phyloP scores from a whole-genome alignment of 1,140 invertebrate species.

The Bombus difficillimus region DNA sequence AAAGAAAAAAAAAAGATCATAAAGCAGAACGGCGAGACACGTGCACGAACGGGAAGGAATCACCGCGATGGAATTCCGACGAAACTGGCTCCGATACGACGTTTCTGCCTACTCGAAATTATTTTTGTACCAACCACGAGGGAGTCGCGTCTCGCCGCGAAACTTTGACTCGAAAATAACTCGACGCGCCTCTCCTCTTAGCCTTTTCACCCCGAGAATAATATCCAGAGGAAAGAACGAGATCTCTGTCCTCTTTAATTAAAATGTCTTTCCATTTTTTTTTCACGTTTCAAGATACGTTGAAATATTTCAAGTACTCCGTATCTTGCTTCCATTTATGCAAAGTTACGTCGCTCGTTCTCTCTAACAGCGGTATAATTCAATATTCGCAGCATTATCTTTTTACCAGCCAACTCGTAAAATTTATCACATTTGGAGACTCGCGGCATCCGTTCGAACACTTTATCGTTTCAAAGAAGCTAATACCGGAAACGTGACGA shows the following conservation, averaged over 20 bases:
- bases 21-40: neutral
- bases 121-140: constrained; percentile 62
- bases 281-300: neutral
- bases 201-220: constrained; percentile 1
- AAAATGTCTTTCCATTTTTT: neutral
- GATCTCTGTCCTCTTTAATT: neutral
- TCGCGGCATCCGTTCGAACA: too few relatives aligned
- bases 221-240: neutral
- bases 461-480: too few relatives aligned
- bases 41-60: constrained; percentile 39
- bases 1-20: too few relatives aligned
- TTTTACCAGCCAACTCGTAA: too few relatives aligned
- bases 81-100: constrained; percentile 55
- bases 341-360: too few relatives aligned
- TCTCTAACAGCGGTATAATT: too few relatives aligned
- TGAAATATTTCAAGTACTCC: too few relatives aligned
- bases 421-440: too few relatives aligned
- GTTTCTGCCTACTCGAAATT: constrained; percentile 58
- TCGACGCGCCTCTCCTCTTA: constrained; percentile 6
- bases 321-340: too few relatives aligned
- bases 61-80: constrained; percentile 64
- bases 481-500: too few relatives aligned
- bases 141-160: constrained; percentile 45
- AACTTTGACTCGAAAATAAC: constrained; percentile 49
- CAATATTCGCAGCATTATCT: too few relatives aligned